A percentile compares a stretch with the other conserved stretches of the same genome.
These are phyloP conservation scores for Ammodytes dubius DNA, from an alignment of 2,113 vertebrate genomes.

Conservation along the genomic window DNA sequence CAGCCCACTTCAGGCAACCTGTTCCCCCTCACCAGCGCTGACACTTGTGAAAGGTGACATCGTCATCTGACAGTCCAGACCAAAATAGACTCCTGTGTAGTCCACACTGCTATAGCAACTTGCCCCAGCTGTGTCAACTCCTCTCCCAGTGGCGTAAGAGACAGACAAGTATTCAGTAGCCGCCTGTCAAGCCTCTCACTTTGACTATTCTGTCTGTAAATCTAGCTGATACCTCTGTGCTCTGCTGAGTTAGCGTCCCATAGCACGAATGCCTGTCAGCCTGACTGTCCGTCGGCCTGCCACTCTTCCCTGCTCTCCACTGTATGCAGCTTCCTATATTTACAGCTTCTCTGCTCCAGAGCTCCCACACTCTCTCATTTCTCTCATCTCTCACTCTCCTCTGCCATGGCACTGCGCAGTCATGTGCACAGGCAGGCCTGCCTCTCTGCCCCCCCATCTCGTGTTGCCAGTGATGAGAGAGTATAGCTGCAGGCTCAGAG, in stretches of 20 bases:
- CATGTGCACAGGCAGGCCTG: slow-evolving; percentile 74
- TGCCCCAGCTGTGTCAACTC: slow-evolving; percentile 74
- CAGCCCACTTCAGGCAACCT: slow-evolving; percentile 77
- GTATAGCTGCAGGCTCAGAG: slow-evolving; percentile 69
- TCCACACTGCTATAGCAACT: slow-evolving; percentile 72
- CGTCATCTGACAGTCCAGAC: slow-evolving; percentile 81
- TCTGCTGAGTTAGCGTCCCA: slow-evolving; percentile 69
- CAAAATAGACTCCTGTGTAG: slow-evolving; percentile 83
- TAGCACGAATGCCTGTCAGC: slow-evolving; percentile 17
- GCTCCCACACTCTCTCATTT: slow-evolving; percentile 57
- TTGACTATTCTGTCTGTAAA: slow-evolving; percentile 62
- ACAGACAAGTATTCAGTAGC: slow-evolving; percentile 59
- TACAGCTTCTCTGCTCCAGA: slow-evolving; percentile 68
- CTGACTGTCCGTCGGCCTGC: slow-evolving; percentile 56
- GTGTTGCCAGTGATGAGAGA: slow-evolving; percentile 64
- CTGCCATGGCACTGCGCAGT: slow-evolving; percentile 70
- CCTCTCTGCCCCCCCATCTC: slow-evolving; percentile 53
- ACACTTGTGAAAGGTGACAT: slow-evolving; percentile 78
- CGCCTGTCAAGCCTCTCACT: slow-evolving; percentile 33
- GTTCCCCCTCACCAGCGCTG: slow-evolving; percentile 71
- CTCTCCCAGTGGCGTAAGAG: slow-evolving; percentile 64
- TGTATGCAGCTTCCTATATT: slow-evolving; percentile 65
- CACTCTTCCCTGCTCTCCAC: slow-evolving; percentile 45
- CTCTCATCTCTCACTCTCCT: slow-evolving; percentile 73
- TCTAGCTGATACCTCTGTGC: slow-evolving; percentile 54